Conservation (phyloP, 2,888 invertebrate species). For the Chouioia cunea region DNA sequence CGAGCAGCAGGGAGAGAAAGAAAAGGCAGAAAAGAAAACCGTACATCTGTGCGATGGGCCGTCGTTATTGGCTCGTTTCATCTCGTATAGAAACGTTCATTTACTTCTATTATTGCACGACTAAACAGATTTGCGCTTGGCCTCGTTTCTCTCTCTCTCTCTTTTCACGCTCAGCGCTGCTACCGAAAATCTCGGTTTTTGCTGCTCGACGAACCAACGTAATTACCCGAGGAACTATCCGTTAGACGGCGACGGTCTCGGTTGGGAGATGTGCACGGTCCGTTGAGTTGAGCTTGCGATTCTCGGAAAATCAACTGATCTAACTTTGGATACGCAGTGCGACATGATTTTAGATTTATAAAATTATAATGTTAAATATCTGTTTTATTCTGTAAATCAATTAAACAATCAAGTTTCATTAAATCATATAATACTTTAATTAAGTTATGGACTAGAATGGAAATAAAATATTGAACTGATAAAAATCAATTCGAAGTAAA, state of each 20-base stretch:
- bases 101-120: constrained; percentile 62
- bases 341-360: background rate
- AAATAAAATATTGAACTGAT: too few species aligned
- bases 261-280: constrained; percentile 32
- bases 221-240: constrained; percentile 54
- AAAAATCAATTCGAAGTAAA: too few species aligned
- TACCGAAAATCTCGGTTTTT: constrained; percentile 31
- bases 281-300: constrained; percentile 31
- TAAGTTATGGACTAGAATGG: too few species aligned
- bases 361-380: constrained; percentile 5
- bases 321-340: too few species aligned
- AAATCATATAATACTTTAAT: too few species aligned
- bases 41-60: constrained; percentile 51
- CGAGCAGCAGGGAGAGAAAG: constrained; percentile 45
- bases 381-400: too few species aligned
- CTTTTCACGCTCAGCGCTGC: background rate
- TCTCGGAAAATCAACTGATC: background rate
- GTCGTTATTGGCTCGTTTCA: constrained; percentile 61
- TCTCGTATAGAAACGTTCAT: constrained; percentile 59
- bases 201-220: constrained; percentile 47
- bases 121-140: constrained; percentile 60
- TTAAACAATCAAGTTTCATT: too few species aligned
- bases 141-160: constrained; percentile 11
- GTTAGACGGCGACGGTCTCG: constrained; percentile 47
- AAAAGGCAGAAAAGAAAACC: background rate